A percentile compares a stretch with the other conserved stretches of the same genome.
phyloP scores from a whole-genome alignment of 2,113 vertebrate genomes.

The Coregonus clupeaformis region DNA sequence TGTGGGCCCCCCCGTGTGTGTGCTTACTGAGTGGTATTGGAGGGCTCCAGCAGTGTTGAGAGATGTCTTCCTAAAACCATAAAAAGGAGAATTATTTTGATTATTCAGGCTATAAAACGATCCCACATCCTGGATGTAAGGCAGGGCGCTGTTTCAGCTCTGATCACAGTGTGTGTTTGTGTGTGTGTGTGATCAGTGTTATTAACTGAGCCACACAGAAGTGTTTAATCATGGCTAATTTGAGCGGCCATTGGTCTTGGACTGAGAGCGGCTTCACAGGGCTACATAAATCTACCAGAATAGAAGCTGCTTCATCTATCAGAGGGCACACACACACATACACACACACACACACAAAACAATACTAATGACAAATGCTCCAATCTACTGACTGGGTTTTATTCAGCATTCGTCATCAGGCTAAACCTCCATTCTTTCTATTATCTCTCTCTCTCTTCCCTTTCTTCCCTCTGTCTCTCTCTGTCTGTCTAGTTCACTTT shows the following conservation, averaged over 20 bases:
- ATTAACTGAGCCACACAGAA: constrained; percentile 53
- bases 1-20: constrained; percentile 38
- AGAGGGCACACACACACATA: constrained; percentile 21
- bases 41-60: constrained; percentile 53
- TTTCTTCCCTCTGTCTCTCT: constrained; percentile 10
- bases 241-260: constrained; percentile 52
- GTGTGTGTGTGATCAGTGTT: constrained; percentile 53
- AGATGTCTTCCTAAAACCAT: constrained; percentile 74
- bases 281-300: constrained; percentile 49
- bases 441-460: constrained; percentile 14
- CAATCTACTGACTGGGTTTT: neutral
- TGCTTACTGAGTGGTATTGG: constrained; percentile 23
- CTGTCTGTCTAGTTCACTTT: neutral
- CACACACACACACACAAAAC: constrained; percentile 6
- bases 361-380: neutral
- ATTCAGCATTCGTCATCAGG: neutral
- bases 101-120: constrained; percentile 65
- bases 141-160: neutral
- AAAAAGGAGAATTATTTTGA: constrained; percentile 70
- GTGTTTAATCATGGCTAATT: constrained; percentile 70
- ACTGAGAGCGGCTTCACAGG: constrained; percentile 43
- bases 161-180: constrained; percentile 9
- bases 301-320: constrained; percentile 46
- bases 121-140: constrained; percentile 59
- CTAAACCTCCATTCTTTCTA: neutral